Evolutionary conservation across 1,140 invertebrate species (phyloP), one percentile per base, ranked within the genome.

Genomic region (Apis cerana): DNA sequence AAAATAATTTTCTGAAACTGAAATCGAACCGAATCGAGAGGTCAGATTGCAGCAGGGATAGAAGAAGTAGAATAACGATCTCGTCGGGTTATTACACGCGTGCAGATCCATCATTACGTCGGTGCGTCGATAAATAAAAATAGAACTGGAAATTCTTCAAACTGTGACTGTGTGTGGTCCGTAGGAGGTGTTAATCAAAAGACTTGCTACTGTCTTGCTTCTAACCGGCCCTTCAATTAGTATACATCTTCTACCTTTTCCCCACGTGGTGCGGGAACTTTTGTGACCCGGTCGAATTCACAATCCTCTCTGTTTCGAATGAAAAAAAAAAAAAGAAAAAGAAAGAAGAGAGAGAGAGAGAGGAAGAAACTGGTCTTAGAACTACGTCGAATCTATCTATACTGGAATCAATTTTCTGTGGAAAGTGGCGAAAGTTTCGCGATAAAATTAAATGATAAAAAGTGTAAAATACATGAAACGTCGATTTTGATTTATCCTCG

Each of bases 171-270:
- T 90, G 93, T 93, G 93, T 94, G 93, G 93, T 91, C 92, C 89
- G 50, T 61, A 50, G 71, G 56, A 94, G 92, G 92, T 94, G 93
- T 92, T 94, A 94, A 94, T 94, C 92, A 89, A 84, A 83, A 82
- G 85, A 82, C 89, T 90, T 84, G 92, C 93, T 94, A 93, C 93
- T 91, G 93, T 93, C 89, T 84, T 91, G 90, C 91, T 90, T 82
- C 78, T 88, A 88, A 90, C 89, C 89, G 91, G 89, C 90, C 90
- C 92, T 93, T 94, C 93, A 94, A 94, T 94, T 94, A 94, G 93
- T 94, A 92, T 91, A 91, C 89, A 74, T 85, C 83, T 82, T 81
- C 77, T 74, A 84, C 87, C 82, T 85, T 61, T 59, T 65, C 64
- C 82, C 65, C 74, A 48, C 72, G 69, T 74, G 72, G 65, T 80